These are phyloP conservation scores for Dromas ardeola DNA, from an alignment of 2,113 vertebrate genomes.

Conservation along the genomic window DNA sequence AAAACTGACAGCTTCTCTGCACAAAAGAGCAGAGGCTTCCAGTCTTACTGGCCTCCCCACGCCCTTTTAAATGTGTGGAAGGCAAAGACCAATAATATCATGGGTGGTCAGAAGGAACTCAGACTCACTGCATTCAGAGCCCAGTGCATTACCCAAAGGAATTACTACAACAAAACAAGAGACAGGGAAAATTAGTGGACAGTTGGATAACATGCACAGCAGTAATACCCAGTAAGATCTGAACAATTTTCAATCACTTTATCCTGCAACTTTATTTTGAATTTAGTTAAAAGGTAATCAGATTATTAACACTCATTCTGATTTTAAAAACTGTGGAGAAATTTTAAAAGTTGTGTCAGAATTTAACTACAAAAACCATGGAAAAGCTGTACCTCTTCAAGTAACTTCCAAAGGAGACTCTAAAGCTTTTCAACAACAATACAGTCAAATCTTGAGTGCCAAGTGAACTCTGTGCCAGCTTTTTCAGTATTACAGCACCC, in stretches of 20 bases:
- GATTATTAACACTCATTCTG: background rate
- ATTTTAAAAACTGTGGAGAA: background rate
- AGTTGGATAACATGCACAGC: background rate
- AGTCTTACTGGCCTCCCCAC: background rate
- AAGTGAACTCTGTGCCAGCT: background rate
- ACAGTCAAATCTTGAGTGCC: background rate
- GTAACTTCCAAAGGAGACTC: background rate
- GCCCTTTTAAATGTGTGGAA: background rate
- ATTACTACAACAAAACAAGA: background rate
- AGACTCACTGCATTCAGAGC: background rate
- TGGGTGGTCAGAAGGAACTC: background rate
- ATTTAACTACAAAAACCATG: background rate
- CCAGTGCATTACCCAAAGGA: background rate
- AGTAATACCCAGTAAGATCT: background rate
- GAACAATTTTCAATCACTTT: background rate
- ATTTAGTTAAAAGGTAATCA: background rate
- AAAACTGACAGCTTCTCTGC: background rate
- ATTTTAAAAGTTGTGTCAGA: no score
- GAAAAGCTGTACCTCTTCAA: background rate
- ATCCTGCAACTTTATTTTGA: background rate
- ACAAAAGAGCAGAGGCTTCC: background rate
- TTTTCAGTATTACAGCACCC: background rate
- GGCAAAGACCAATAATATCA: background rate
- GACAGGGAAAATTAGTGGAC: background rate
- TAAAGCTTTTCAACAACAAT: background rate